These are phyloP conservation scores for Ammodytes marinus DNA, from an alignment of 2,113 vertebrate genomes.

Conservation along the genomic window DNA sequence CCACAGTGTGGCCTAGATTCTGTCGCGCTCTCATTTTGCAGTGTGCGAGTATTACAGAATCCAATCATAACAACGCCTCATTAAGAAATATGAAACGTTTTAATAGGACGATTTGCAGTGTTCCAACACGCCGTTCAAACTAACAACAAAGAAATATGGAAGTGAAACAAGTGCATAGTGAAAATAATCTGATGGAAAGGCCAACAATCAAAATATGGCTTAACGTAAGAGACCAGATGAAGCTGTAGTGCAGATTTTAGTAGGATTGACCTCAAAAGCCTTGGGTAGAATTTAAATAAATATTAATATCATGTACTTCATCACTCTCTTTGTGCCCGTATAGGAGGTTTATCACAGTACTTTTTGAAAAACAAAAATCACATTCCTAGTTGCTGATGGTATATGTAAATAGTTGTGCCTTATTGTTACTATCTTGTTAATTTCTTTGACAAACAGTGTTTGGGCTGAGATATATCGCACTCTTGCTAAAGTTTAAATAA, in stretches of 20 bases:
- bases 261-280: conserved; percentile 1
- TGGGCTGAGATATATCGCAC: neutral
- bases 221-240: neutral
- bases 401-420: conserved; percentile 11
- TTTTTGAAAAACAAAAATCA: neutral
- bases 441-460: conserved; percentile 6
- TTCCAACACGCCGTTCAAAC: neutral
- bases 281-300: neutral
- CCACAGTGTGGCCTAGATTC: conserved; percentile 70
- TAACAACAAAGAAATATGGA: conserved; percentile 26
- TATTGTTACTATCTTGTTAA: conserved; percentile 1
- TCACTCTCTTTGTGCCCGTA: neutral
- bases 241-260: neutral
- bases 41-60: conserved; percentile 40
- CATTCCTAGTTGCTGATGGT: conserved; percentile 8
- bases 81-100: conserved; percentile 46
- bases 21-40: conserved; percentile 52
- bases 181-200: conserved; percentile 23
- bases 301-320: neutral
- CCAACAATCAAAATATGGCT: neutral
- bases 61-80: conserved; percentile 47
- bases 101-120: conserved; percentile 13
- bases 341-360: too few relatives aligned
- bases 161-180: conserved; percentile 16
- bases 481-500: conserved; percentile 12